A percentile compares a stretch with the other conserved stretches of the same genome.
These are phyloP conservation scores for Montipora capricornis DNA, from an alignment of 64 coral and sea anemone genomes.

Conservation along the genomic window DNA sequence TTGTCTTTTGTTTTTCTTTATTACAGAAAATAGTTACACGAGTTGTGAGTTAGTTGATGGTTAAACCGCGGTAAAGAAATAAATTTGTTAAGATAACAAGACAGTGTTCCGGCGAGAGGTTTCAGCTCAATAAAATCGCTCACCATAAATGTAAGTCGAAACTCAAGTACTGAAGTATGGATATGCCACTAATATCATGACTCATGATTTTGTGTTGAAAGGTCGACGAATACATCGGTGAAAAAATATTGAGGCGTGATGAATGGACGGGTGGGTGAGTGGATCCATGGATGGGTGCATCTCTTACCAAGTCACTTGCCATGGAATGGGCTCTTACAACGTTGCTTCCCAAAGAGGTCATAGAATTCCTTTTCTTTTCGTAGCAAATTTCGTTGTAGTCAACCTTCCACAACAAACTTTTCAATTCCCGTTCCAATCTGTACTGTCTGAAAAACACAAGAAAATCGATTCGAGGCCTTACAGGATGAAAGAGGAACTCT, in stretches of 20 bases:
- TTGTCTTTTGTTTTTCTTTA: no score
- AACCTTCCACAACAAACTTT: conserved; percentile 90
- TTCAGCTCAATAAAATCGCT: neutral
- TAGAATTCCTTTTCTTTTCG: conserved; percentile 84
- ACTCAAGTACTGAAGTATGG: no score
- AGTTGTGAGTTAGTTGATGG: no score
- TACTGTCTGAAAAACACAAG: conserved; percentile 69
- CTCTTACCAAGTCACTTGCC: conserved; percentile 7
- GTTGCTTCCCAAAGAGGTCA: conserved; percentile 77
- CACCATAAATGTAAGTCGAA: no score
- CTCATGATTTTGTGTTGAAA: neutral
- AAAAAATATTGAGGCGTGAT: neutral
- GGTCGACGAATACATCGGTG: no score
- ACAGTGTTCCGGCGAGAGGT: neutral
- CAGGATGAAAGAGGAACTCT: no score
- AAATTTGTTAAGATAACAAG: no score
- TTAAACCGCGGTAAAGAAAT: no score
- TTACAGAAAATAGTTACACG: no score
- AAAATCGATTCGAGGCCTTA: neutral
- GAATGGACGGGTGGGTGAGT: neutral
- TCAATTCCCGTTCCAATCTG: conserved; percentile 84
- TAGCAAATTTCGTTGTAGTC: conserved; percentile 89
- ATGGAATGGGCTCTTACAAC: conserved; percentile 3
- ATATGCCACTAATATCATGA: neutral
- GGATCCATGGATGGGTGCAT: neutral